Percentiles rank a stretch among this genome's conserved stretches.
Conservation (phyloP, 2,888 invertebrate genomes). For the Petrophora chlorosata region DNA sequence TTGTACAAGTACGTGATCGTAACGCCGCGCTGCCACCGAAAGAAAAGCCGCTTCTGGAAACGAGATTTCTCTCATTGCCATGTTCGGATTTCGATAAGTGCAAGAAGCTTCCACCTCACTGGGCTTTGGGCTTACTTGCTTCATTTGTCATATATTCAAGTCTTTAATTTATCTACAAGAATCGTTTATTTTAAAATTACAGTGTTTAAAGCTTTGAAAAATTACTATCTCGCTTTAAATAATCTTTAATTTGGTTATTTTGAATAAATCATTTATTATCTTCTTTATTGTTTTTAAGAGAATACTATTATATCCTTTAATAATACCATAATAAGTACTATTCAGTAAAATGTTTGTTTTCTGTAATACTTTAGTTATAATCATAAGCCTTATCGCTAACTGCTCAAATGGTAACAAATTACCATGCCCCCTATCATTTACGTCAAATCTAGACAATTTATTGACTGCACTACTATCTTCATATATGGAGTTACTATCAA, state of each 20-base stretch:
- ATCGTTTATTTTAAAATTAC: slow-evolving; percentile 35
- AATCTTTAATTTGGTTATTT: slow-evolving; percentile 23
- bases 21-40: too few relatives aligned
- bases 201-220: slow-evolving; percentile 26
- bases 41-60: slow-evolving; percentile 52
- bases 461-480: slow-evolving; percentile 25
- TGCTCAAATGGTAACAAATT: slow-evolving; percentile 36
- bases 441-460: slow-evolving; percentile 45
- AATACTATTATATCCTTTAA: too few relatives aligned
- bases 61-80: slow-evolving; percentile 59
- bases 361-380: not conserved
- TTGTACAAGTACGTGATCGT: slow-evolving; percentile 38
- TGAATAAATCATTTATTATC: slow-evolving; percentile 18
- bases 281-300: not conserved
- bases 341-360: not conserved
- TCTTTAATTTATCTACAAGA: slow-evolving; percentile 25
- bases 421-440: slow-evolving; percentile 38
- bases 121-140: slow-evolving; percentile 12
- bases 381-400: slow-evolving; percentile 19
- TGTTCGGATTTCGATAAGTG: slow-evolving; percentile 49
- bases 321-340: too few relatives aligned
- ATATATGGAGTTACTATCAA: slow-evolving; percentile 32
- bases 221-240: slow-evolving; percentile 19
- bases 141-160: slow-evolving; percentile 31
- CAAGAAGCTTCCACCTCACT: slow-evolving; percentile 28